phyloP scores from a whole-genome alignment of 2,113 vertebrate genomes.

The Beaufortia kweichowensis region DNA sequence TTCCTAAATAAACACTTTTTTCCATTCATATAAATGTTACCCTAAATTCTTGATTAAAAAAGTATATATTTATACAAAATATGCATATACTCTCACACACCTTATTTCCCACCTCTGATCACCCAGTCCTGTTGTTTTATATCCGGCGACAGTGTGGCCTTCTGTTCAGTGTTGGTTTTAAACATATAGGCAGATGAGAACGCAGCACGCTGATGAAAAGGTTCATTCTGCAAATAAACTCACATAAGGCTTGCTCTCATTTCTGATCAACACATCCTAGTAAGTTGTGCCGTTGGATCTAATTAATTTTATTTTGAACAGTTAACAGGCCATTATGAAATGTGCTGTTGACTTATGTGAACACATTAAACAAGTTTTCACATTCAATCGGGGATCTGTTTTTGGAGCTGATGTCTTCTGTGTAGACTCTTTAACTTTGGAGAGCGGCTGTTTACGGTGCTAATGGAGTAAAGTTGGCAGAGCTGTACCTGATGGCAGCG shows the following conservation, averaged over 20 bases:
- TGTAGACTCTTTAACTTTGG: slow-evolving; percentile 25
- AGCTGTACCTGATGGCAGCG: slow-evolving; percentile 23
- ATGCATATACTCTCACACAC: slow-evolving; percentile 19
- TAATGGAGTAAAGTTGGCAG: slow-evolving; percentile 31
- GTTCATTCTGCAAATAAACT: slow-evolving; percentile 3
- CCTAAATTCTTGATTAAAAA: background rate
- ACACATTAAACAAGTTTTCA: slow-evolving; percentile 11
- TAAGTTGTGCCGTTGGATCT: background rate
- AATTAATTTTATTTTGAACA: background rate
- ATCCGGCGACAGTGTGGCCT: slow-evolving; percentile 28
- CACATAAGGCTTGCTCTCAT: background rate
- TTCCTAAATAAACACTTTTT: too few species aligned
- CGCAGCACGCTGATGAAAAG: slow-evolving; percentile 9
- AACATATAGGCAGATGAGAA: slow-evolving; percentile 27
- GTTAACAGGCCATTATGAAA: background rate
- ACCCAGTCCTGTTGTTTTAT: slow-evolving; percentile 32
- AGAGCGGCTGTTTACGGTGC: slow-evolving; percentile 25
- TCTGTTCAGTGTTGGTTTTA: slow-evolving; percentile 27
- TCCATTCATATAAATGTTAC: too few species aligned
- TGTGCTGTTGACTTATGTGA: background rate
- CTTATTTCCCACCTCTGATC: slow-evolving; percentile 1
- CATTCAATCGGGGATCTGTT: slow-evolving; percentile 10
- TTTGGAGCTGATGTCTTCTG: background rate
- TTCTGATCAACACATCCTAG: background rate
- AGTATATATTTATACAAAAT: too few species aligned